Conservation (phyloP, 2,113 vertebrate genomes). For the Ceratotherium simum region DNA sequence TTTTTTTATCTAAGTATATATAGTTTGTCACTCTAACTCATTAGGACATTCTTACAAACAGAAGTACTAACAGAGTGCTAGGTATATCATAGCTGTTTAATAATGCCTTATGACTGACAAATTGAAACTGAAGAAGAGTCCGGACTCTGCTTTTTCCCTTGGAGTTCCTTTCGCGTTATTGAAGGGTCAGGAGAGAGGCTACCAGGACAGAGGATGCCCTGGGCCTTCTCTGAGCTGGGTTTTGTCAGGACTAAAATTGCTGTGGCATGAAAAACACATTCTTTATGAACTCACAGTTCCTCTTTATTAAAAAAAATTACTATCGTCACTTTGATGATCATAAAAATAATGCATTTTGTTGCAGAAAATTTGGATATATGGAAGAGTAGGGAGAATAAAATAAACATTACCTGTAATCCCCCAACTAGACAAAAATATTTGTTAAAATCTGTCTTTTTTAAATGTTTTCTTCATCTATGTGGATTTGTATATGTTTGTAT, state of each 20-base stretch:
- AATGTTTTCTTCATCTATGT: neutral
- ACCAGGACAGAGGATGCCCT: neutral
- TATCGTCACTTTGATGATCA: neutral
- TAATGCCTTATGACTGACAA: conserved; percentile 25
- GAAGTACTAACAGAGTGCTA: conserved; percentile 62
- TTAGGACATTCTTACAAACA: conserved; percentile 57
- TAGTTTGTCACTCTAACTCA: conserved; percentile 32
- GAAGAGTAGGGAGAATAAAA: neutral
- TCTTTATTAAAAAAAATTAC: neutral
- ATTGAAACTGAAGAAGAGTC: neutral
- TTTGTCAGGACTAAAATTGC: neutral
- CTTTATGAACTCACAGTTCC: neutral
- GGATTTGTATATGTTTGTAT: neutral
- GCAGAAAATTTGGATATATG: neutral
- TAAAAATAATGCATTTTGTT: neutral
- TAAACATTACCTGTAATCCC: neutral
- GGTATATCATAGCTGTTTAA: conserved; percentile 51
- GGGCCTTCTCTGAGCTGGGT: neutral
- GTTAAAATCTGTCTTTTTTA: neutral
- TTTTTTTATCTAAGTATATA: neutral
- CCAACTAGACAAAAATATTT: neutral
- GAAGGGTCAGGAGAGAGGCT: neutral
- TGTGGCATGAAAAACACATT: neutral
- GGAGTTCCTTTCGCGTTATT: conserved; percentile 49
- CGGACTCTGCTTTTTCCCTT: neutral